Percentiles rank a stretch among this genome's conserved stretches.
Evolutionary conservation across 2,113 vertebrate species (phyloP).

Genomic region (Coptodon bakossiorum): DNA sequence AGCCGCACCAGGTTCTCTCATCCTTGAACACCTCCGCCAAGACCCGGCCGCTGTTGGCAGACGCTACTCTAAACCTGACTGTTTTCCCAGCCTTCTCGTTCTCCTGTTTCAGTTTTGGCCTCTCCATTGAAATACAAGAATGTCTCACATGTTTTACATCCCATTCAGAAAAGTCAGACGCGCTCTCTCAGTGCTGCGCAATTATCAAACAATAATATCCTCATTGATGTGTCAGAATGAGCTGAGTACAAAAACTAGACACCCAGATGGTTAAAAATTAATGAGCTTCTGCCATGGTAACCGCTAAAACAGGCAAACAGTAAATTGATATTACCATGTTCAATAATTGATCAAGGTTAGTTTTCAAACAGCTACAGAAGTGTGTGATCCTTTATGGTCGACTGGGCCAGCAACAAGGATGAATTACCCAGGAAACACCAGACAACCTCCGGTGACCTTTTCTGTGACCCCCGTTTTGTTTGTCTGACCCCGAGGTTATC

Average conservation of each 20-base stretch:
- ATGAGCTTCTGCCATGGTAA: constrained; percentile 84
- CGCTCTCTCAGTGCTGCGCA: not conserved
- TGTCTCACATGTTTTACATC: constrained; percentile 69
- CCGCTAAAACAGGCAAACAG: constrained; percentile 84
- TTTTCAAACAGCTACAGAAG: constrained; percentile 3
- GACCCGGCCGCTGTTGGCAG: constrained; percentile 89
- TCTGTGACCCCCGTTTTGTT: not conserved
- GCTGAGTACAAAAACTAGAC: constrained; percentile 55
- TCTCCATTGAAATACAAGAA: constrained; percentile 62
- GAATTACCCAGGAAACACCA: not conserved
- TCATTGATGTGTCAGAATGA: constrained; percentile 45
- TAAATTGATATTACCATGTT: constrained; percentile 74
- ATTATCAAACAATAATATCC: constrained; percentile 40
- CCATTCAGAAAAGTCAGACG: constrained; percentile 16
- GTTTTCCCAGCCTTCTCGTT: constrained; percentile 70
- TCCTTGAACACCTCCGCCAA: constrained; percentile 89
- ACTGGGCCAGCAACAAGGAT: not conserved
- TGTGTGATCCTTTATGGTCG: not conserved
- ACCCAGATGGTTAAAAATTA: constrained; percentile 78
- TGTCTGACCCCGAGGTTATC: not conserved
- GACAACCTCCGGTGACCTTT: not conserved
- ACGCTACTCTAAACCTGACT: constrained; percentile 89
- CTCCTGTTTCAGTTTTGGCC: constrained; percentile 61
- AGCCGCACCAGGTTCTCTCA: constrained; percentile 56
- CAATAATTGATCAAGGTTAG: constrained; percentile 77